Conservation (phyloP, 1,140 invertebrate genomes). For the Gonioctena quinquepunctata region DNA sequence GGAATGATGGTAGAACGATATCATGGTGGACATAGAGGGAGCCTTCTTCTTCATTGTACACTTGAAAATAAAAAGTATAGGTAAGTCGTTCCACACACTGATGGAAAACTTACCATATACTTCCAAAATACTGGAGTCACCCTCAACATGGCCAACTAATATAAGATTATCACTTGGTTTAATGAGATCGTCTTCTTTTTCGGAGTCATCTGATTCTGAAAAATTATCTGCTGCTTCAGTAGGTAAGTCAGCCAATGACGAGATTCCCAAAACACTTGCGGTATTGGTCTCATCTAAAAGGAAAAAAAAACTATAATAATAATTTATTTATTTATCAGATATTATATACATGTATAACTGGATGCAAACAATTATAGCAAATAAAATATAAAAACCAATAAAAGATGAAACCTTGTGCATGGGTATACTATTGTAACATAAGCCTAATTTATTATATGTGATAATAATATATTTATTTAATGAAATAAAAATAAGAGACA, state of each 20-base stretch:
- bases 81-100: no score
- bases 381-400: no score
- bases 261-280: slow-evolving; percentile 53
- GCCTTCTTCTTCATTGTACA: slow-evolving; percentile 87
- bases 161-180: slow-evolving; percentile 91
- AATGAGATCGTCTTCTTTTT: slow-evolving; percentile 89
- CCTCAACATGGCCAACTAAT: slow-evolving; percentile 83
- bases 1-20: slow-evolving; percentile 83
- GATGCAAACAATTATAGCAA: no score
- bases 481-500: no score
- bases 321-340: no score
- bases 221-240: slow-evolving; percentile 63
- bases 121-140: slow-evolving; percentile 83
- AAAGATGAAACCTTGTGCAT: no score
- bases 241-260: slow-evolving; percentile 60
- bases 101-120: slow-evolving; percentile 73
- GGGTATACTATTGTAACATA: no score
- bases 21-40: slow-evolving; percentile 95
- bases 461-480: no score
- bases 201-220: slow-evolving; percentile 77
- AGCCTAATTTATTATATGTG: no score
- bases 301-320: slow-evolving; percentile 8
- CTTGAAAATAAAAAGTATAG: slow-evolving; percentile 67
- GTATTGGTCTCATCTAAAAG: slow-evolving; percentile 50
- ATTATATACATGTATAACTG: no score